Evolutionary conservation across 2,113 vertebrate species (phyloP).

Genomic region (Chrysochloris asiatica): DNA sequence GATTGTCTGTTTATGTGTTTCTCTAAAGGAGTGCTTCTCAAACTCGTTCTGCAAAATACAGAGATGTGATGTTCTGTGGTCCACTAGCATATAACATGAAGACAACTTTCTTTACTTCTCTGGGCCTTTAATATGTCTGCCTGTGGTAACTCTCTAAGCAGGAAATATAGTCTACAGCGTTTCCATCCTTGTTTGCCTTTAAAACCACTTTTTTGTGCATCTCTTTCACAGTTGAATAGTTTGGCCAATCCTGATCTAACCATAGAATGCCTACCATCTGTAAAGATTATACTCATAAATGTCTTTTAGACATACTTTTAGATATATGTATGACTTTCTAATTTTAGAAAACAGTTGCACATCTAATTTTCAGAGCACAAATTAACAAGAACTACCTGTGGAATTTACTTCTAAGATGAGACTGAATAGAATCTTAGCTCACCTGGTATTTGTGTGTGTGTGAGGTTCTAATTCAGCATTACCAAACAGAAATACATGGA

Average conservation of each 20-base stretch:
- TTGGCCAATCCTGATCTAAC: not conserved
- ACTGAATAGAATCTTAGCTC: not conserved
- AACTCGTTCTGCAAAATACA: not conserved
- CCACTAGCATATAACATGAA: not conserved
- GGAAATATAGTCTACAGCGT: not conserved
- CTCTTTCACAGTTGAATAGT: not conserved
- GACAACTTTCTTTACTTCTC: not conserved
- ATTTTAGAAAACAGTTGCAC: not conserved
- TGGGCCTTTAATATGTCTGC: not conserved
- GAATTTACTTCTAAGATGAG: not conserved
- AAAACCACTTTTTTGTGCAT: not conserved
- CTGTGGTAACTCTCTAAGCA: not conserved
- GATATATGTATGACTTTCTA: constrained; percentile 15
- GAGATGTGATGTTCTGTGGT: not conserved
- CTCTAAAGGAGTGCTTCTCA: not conserved
- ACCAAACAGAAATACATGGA: constrained; percentile 12
- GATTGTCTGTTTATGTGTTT: not conserved
- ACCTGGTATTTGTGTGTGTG: not conserved
- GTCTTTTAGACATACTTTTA: not conserved
- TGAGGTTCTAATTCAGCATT: not conserved
- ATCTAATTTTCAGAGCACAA: not conserved
- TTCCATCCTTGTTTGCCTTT: not conserved
- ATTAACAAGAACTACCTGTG: not conserved
- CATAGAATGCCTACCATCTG: not conserved
- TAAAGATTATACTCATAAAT: not conserved